phyloP scores from a whole-genome alignment of 2,888 invertebrate species.

The Meiosimyza platycephala region DNA sequence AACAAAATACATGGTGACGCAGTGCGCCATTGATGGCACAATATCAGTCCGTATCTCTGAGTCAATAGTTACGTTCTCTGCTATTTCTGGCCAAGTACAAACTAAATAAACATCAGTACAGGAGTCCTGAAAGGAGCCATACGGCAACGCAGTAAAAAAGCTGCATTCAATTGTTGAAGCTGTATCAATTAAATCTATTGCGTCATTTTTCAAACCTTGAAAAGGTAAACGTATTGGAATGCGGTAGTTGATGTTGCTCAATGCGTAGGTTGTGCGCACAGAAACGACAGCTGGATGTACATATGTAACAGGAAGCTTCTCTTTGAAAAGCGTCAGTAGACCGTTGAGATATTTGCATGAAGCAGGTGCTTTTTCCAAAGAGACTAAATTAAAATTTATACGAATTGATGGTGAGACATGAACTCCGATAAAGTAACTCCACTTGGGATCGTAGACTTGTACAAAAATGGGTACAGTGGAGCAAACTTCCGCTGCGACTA shows the following conservation, averaged over 20 bases:
- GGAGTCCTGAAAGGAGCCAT: conserved; percentile 87
- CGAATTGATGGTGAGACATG: conserved; percentile 81
- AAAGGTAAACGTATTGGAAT: conserved; percentile 58
- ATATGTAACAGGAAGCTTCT: conserved; percentile 79
- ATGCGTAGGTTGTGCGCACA: conserved; percentile 74
- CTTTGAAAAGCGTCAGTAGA: conserved; percentile 88
- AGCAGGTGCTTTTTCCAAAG: conserved; percentile 82
- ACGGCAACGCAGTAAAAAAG: conserved; percentile 75
- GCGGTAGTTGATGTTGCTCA: conserved; percentile 65
- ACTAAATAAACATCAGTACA: conserved; percentile 81
- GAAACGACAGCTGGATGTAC: conserved; percentile 74
- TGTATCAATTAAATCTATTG: conserved; percentile 34
- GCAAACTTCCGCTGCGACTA: conserved; percentile 83
- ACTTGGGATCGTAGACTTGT: conserved; percentile 84
- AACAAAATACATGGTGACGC: conserved; percentile 73
- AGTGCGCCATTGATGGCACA: conserved; percentile 81
- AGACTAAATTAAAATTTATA: conserved; percentile 90
- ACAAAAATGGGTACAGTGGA: conserved; percentile 88
- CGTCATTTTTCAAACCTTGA: conserved; percentile 45
- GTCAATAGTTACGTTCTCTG: conserved; percentile 88
- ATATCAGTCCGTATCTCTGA: conserved; percentile 89
- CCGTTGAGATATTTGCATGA: conserved; percentile 87
- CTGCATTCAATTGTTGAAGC: conserved; percentile 43
- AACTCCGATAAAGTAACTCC: conserved; percentile 81
- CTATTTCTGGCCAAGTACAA: conserved; percentile 87